A percentile compares a stretch with the other conserved stretches of the same genome.
Evolutionary conservation across 1,140 invertebrate species (phyloP).

Genomic region (Bombyx mori): ASM3026992v2 NC_085128.1:17390501-17391000

Average conservation of each 20-base stretch:
- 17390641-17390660: no score
- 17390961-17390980: no score
- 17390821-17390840: no score
- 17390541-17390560: not conserved
- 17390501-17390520: not conserved
- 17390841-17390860: no score
- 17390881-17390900: no score
- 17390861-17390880: not conserved
- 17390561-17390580: not conserved
- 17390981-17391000: not conserved
- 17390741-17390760: not conserved
- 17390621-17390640: no score
- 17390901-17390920: not conserved
- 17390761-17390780: no score
- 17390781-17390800: not conserved
- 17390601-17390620: no score
- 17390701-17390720: not conserved
- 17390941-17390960: no score
- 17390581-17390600: no score
- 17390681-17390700: not conserved
- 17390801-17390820: not conserved
- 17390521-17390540: not conserved
- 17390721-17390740: not conserved
- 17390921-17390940: no score
- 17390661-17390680: not conserved